Base-by-base conservation (phyloP, 2,888 invertebrate species). In the Yponomeuta sedellus region DNA sequence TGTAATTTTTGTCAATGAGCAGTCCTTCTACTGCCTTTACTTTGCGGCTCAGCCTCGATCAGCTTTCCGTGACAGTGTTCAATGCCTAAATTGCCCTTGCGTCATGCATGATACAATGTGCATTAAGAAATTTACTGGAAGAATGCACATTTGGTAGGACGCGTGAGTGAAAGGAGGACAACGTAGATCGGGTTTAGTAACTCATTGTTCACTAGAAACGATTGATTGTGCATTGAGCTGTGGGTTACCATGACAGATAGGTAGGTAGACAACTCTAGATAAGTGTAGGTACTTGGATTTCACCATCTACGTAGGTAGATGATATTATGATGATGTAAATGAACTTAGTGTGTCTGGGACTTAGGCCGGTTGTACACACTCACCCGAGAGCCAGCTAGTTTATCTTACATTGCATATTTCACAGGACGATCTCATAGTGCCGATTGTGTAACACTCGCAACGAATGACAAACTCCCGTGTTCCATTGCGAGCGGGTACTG, bases 81-180 rank as follows among this genome's bases (percentile, higher is more conserved):
- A 76, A 77, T 76, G 75, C 74, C 74, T 72, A 72, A 76, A 75
- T 74, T 73, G 77, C 76, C 79, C 80, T 85, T 86, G 78, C 83
- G 77, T 79, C 82, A 85, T 52, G 44, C 61, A 40, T 70, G 73
- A 40, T 44, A 44, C 57, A 22, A 56, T 22, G 39, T 72, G 73
- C 68, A 72, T 80, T 78, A 76, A 74, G 75, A 70, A 72, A 77
- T 78, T 76, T 77, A 75, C 72, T 75, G 69, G 75, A 73, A 74
- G 75, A 74, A 70, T 73, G 70, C 72, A 73, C 71, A 66, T 65
- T 67, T 67, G 66, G 62, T 66, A 66, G 69, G 66, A 67, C 67
- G 65, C 74, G 71, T 69, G 70, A 73, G 80, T 81, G 86, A 86
- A 87, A 85, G 84, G 84, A 78, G 75, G 75, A 75, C 75, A 67